These are phyloP conservation scores for Hyposoter dolosus DNA, from an alignment of 2,888 invertebrate genomes.

Conservation along the genomic window DNA sequence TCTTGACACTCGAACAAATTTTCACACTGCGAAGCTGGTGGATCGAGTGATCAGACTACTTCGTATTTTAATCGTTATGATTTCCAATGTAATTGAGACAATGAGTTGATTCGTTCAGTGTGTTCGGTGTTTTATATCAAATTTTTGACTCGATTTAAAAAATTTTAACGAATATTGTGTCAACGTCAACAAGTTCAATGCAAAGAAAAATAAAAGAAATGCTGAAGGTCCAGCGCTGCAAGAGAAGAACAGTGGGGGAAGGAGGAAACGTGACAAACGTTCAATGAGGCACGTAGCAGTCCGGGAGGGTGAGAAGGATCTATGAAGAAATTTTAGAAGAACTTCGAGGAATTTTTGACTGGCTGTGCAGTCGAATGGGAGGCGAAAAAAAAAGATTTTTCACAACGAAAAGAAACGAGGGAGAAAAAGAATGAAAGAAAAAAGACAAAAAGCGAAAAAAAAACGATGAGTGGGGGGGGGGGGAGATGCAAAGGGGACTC, in stretches of 20 bases:
- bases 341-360: conserved; percentile 53
- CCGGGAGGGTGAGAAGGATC: conserved; percentile 60
- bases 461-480: conserved; percentile 53
- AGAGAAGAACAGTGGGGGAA: neutral
- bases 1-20: neutral
- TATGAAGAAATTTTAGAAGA: conserved; percentile 66
- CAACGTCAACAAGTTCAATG: neutral
- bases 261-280: neutral
- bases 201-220: neutral
- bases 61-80: neutral
- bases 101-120: too few relatives aligned
- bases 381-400: conserved; percentile 45
- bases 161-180: neutral
- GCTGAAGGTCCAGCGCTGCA: neutral
- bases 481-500: conserved; percentile 69
- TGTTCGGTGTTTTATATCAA: too few relatives aligned
- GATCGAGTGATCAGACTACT: neutral
- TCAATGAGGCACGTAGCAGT: conserved; percentile 1
- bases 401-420: conserved; percentile 22
- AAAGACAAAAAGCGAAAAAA: too few relatives aligned
- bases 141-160: neutral
- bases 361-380: conserved; percentile 35
- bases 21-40: neutral
- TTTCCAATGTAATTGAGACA: too few relatives aligned
- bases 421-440: conserved; percentile 42